Evolutionary conservation across 2,797 vertebrate genomes (phyloP).

Genomic region (Stomatorhinus walkeri): DNA sequence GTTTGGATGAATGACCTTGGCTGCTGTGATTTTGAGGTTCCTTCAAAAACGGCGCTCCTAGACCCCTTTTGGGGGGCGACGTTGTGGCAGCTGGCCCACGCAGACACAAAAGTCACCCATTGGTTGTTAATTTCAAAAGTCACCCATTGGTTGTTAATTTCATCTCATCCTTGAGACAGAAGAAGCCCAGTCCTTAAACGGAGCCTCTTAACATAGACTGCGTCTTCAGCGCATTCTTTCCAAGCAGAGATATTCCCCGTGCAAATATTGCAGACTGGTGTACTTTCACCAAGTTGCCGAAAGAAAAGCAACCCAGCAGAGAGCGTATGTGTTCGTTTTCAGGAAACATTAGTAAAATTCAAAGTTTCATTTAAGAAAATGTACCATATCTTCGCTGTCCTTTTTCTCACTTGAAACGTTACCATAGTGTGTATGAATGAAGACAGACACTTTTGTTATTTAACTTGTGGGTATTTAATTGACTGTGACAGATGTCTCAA

Average conservation of each 20-base stretch:
- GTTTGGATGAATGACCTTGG: slow-evolving; percentile 32
- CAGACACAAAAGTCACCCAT: slow-evolving; percentile 17
- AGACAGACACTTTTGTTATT: background rate
- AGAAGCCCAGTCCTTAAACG: background rate
- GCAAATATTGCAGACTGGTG: background rate
- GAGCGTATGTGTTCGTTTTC: background rate
- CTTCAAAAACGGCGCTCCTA: background rate
- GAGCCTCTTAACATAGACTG: slow-evolving; percentile 22
- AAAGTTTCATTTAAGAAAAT: background rate
- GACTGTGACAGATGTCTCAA: background rate
- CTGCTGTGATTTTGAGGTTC: slow-evolving; percentile 10
- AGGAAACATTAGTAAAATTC: background rate
- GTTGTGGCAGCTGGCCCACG: slow-evolving; percentile 21
- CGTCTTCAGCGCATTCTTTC: slow-evolving; percentile 20
- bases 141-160: slow-evolving; percentile 24
- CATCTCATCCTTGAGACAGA: slow-evolving; percentile 8
- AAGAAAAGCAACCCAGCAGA: background rate
- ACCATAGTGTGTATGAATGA: background rate
- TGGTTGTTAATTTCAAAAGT: slow-evolving; percentile 11
- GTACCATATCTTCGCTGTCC: background rate
- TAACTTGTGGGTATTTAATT: background rate
- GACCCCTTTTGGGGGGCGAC: slow-evolving; percentile 19
- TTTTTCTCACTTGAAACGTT: background rate
- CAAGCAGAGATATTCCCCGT: slow-evolving; percentile 10
- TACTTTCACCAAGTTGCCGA: slow-evolving; percentile 8